A percentile compares a stretch with the other conserved stretches of the same genome.
phyloP scores from a whole-genome alignment of 2,113 vertebrate genomes.

The Oreotragus oreotragus region DNA sequence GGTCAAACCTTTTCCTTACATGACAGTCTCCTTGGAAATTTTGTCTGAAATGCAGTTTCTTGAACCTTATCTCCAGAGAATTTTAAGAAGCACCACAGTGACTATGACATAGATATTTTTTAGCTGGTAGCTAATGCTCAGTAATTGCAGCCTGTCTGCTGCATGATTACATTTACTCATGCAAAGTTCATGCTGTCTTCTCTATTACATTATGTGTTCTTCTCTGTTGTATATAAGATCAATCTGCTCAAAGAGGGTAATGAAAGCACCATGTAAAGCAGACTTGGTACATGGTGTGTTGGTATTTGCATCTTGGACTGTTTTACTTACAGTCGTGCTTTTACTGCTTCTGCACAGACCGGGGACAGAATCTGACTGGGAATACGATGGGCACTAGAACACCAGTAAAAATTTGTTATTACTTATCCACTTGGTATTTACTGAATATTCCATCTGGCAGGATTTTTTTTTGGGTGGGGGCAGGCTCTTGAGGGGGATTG shows the following conservation, averaged over 20 bases:
- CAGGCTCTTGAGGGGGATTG: background rate
- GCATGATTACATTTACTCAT: background rate
- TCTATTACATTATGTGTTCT: background rate
- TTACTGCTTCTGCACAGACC: background rate
- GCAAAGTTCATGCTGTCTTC: background rate
- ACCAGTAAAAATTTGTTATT: background rate
- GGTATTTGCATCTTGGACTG: background rate
- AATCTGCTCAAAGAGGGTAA: background rate
- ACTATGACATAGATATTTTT: background rate
- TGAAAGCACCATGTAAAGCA: background rate
- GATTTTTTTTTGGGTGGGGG: background rate
- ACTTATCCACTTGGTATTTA: background rate
- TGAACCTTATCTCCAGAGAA: background rate
- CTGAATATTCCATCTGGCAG: background rate
- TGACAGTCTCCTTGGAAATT: background rate
- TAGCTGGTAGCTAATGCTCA: background rate
- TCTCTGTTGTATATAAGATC: background rate
- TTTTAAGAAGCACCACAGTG: background rate
- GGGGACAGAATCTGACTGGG: background rate
- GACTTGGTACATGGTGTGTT: background rate
- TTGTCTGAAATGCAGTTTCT: background rate
- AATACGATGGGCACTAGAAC: background rate
- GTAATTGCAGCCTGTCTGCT: background rate
- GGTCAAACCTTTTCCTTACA: background rate
- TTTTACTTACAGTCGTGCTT: background rate